Evolutionary conservation across 37 sponge, comb jelly and placozoan species (phyloP), one percentile per base, ranked within the genome.

Genomic region (Diacarnus erythraeanus): DNA sequence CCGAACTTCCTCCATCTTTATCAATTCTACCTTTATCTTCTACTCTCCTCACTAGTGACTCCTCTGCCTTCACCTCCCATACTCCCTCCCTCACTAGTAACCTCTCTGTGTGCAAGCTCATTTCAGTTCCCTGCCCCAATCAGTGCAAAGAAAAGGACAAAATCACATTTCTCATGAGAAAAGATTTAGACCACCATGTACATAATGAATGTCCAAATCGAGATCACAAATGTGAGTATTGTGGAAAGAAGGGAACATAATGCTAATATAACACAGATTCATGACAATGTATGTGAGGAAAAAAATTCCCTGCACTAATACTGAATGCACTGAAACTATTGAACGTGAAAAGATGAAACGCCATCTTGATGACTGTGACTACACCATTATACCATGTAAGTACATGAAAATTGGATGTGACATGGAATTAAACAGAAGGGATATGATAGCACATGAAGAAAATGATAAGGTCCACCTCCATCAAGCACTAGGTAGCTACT

Each of bases 401-500:
- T 82, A 82, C 34, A 36, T 25, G 4, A 63, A 44, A 12, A 66
- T 82, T 51, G 83, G 83, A 23, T 82, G 83, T 33, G 33, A 51
- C 17, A 51, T 36, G 23, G 25, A 35, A 26, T 23, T 39, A n/a
- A 31, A 10, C 10, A 40, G 75, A 3, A 51, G 26, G 27, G 75
- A 74, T 25, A 22, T 74, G 37, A 25, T 22, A 15, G 20, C 41
- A 15, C 83, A 82, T 64, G 83, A 82, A 63, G 21, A 60, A 17
- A 35, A 65, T 26, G 66, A 65, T 30, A 65, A 65, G 35, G 27
- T 31, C 35, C 66, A 65, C 34, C 34, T 65, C 31, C 66, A 31
- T 2, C 1, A 30, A 35, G 66, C 74, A 18, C 18, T 40, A 4
- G 54, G n/a, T 30, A n/a, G n/a, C n/a, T n/a, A 41, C 4, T 2